Conservation (phyloP, 2,113 vertebrate species). For the Crotalus horridus region DNA sequence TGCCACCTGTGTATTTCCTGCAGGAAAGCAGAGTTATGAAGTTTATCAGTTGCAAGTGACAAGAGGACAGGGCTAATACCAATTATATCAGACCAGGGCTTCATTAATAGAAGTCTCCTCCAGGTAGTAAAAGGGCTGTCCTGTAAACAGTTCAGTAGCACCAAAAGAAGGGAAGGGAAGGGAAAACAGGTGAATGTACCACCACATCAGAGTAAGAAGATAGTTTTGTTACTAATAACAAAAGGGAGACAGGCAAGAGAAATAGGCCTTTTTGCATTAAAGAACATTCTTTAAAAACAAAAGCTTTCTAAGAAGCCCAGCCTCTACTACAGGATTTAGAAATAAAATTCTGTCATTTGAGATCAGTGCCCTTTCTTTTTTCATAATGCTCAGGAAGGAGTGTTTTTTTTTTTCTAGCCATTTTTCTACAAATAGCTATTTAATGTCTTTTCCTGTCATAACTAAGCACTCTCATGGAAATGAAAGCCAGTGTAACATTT, state of each 20-base stretch:
- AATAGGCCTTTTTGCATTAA: background rate
- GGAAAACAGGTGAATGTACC: background rate
- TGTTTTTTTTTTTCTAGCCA: fast-evolving
- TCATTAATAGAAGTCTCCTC: slow-evolving; percentile 26
- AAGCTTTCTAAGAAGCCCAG: background rate
- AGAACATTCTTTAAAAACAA: slow-evolving; percentile 22
- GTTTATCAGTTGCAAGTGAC: slow-evolving; percentile 14
- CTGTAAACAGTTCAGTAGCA: slow-evolving; percentile 58
- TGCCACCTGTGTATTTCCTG: slow-evolving; percentile 51
- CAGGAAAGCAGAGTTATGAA: slow-evolving; percentile 14
- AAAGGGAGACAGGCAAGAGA: background rate
- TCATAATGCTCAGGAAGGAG: background rate
- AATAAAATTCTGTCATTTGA: background rate
- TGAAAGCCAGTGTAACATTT: background rate
- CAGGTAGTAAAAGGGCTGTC: background rate
- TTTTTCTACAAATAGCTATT: background rate
- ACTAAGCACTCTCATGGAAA: background rate
- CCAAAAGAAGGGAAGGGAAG: slow-evolving; percentile 38
- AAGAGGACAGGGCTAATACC: slow-evolving; percentile 7
- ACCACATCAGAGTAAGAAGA: background rate
- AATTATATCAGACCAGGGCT: slow-evolving; percentile 27
- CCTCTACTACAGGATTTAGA: background rate
- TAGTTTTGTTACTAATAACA: background rate
- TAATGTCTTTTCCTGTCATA: background rate
- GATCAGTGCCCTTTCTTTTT: background rate